A percentile compares a stretch with the other conserved stretches of the same genome.
These are phyloP conservation scores for Ammodytes marinus DNA, from an alignment of 2,113 vertebrate genomes.

Conservation along the genomic window DNA sequence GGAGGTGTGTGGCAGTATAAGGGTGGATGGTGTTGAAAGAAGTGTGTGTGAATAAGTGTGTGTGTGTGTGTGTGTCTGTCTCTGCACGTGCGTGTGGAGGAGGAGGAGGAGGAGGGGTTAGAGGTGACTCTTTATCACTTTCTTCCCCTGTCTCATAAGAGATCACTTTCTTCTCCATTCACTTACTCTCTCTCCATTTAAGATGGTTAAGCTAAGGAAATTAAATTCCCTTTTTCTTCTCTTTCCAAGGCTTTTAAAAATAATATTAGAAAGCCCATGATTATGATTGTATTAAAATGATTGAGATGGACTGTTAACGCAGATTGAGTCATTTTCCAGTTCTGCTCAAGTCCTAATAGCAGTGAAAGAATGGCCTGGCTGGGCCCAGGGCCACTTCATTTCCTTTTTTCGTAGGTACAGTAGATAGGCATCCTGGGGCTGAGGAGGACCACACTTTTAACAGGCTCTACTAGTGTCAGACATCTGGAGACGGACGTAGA, in stretches of 20 bases:
- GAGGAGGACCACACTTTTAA: slow-evolving; percentile 60
- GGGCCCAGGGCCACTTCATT: slow-evolving; percentile 76
- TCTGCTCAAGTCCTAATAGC: slow-evolving; percentile 78
- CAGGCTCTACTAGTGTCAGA: slow-evolving; percentile 36
- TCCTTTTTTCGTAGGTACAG: slow-evolving; percentile 64
- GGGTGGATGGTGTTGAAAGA: slow-evolving; percentile 17
- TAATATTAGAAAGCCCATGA: slow-evolving; percentile 80
- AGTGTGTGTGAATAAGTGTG: neutral
- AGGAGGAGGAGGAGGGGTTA: neutral
- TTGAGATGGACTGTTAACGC: slow-evolving; percentile 81
- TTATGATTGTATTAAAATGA: slow-evolving; percentile 83
- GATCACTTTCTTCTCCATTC: slow-evolving; percentile 66
- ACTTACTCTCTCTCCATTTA: slow-evolving; percentile 68
- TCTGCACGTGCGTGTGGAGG: neutral
- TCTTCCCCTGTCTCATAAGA: slow-evolving; percentile 51
- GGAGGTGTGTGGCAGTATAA: slow-evolving; percentile 35
- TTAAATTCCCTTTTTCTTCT: slow-evolving; percentile 70
- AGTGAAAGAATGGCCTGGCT: slow-evolving; percentile 73
- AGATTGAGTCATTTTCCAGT: slow-evolving; percentile 79
- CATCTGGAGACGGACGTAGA: slow-evolving; percentile 41
- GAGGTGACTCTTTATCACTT: slow-evolving; percentile 59
- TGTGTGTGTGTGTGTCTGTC: neutral
- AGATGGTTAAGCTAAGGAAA: slow-evolving; percentile 77
- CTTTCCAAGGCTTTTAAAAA: slow-evolving; percentile 77
- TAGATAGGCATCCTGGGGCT: slow-evolving; percentile 65